These are phyloP conservation scores for Phyto melanocephala DNA, from an alignment of 2,888 invertebrate species.

Conservation along the genomic window DNA sequence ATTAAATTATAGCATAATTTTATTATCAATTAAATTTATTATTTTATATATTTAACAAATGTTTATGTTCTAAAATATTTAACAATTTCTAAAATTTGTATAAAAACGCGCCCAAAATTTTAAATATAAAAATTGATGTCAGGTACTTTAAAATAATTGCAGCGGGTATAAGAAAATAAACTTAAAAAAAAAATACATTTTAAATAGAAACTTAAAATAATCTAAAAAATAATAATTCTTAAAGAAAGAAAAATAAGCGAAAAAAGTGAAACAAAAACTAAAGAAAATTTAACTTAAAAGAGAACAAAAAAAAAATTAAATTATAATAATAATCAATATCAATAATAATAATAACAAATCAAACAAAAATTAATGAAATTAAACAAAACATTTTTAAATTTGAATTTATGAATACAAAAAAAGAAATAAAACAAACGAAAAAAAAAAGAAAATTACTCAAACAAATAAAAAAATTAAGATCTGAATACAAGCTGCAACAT, in stretches of 20 bases:
- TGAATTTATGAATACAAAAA: too few relatives aligned
- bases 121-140: neutral
- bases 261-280: neutral
- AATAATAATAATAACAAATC: neutral
- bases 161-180: neutral
- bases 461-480: too few relatives aligned
- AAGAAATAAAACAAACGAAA: neutral
- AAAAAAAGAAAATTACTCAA: neutral
- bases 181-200: too few relatives aligned
- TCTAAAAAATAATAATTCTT: neutral
- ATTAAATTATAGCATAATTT: neutral
- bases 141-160: conserved; percentile 9
- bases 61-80: too few relatives aligned
- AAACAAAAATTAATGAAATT: conserved; percentile 2
- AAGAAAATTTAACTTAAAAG: neutral
- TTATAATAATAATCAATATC: too few relatives aligned
- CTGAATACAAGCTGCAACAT: too few relatives aligned
- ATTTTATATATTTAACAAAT: too few relatives aligned
- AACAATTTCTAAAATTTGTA: neutral
- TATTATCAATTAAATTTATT: too few relatives aligned
- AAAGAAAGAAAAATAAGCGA: neutral
- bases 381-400: neutral
- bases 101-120: neutral
- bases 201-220: neutral
- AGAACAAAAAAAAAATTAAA: neutral